phyloP scores from a whole-genome alignment of 2,888 invertebrate genomes.

The Chrysolina oricalcia region DNA sequence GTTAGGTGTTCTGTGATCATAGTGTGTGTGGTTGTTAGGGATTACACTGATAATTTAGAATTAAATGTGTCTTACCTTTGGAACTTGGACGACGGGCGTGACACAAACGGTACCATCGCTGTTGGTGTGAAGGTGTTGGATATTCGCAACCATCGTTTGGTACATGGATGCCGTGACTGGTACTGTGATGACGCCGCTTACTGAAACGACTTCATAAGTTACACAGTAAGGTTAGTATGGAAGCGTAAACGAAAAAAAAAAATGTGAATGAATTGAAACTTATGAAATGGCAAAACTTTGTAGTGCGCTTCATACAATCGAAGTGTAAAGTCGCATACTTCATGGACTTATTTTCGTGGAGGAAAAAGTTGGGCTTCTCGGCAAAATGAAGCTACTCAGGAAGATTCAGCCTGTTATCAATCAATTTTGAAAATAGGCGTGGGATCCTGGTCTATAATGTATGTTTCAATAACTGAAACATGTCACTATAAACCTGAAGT shows the following conservation, averaged over 20 bases:
- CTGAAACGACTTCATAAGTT: slow-evolving; percentile 83
- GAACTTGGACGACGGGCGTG: slow-evolving; percentile 88
- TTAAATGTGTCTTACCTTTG: slow-evolving; percentile 65
- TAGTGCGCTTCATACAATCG: no score
- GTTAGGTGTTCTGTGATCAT: background rate
- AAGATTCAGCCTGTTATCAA: no score
- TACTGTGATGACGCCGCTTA: slow-evolving; percentile 95
- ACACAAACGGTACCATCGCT: slow-evolving; percentile 89
- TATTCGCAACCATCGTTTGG: slow-evolving; percentile 95
- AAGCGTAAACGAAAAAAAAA: slow-evolving; percentile 37
- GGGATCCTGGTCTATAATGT: no score
- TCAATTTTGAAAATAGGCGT: no score
- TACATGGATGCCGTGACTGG: slow-evolving; percentile 97
- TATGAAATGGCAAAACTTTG: background rate
- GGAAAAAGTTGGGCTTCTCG: no score
- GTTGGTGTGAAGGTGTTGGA: slow-evolving; percentile 83
- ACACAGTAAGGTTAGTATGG: slow-evolving; percentile 67
- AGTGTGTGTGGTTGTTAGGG: background rate
- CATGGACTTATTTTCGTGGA: no score
- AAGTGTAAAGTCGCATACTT: no score
- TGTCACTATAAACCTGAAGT: no score
- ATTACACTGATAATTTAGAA: background rate
- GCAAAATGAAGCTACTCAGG: no score
- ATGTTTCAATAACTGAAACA: no score
- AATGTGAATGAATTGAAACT: background rate